Base-by-base conservation (phyloP, 1,140 invertebrate species). In the Cydia strobilella region DNA sequence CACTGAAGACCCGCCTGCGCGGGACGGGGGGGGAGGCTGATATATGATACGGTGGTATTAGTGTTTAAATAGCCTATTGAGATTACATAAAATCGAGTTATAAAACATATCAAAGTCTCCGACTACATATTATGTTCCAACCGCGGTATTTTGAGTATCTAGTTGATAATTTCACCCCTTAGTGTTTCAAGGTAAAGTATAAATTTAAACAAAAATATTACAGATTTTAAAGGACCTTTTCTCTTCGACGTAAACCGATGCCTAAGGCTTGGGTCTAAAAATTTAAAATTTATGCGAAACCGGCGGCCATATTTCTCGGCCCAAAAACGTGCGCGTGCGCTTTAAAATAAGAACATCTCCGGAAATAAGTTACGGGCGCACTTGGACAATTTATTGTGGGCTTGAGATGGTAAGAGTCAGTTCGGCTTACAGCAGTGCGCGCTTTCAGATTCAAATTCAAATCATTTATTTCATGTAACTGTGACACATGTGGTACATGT, bases 301-400 rank as follows among this genome's bases (percentile, higher is more conserved):
- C 79, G 83, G 80, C 80, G 77, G 78, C 82, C 84, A 82, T 86
- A 85, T 85, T 84, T 84, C 85, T 83, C 81, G 42, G 39, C 71
- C 42, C 45, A 48, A 84, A 84, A 84, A 84, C 83, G 82, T 80
- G 74, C 81, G 79, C 84, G 79, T 80, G 84, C 76, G 80, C 77
- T 83, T 85, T 83, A 86, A 89, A 87, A 86, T 84, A 84, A 86
- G 84, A 88, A 86, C 84, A 86, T 82, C 76, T 79, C 76, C 82
- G 82, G 73, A 84, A 85, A 85, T 86, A 86, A 87, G 77, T 86
- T 84, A 87, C 83, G 83, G 77, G 79, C 81, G 78, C 79, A 83
- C 72, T 80, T 78, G 75, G 75, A 78, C 78, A 80, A 87, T 88
- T 88, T 88, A 88, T 88, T 81, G 79, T 82, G 72, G 18, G 59